A percentile compares a stretch with the other conserved stretches of the same genome.
Evolutionary conservation across 2,888 invertebrate genomes (phyloP).

Genomic region (Eupithecia insigniata): DNA sequence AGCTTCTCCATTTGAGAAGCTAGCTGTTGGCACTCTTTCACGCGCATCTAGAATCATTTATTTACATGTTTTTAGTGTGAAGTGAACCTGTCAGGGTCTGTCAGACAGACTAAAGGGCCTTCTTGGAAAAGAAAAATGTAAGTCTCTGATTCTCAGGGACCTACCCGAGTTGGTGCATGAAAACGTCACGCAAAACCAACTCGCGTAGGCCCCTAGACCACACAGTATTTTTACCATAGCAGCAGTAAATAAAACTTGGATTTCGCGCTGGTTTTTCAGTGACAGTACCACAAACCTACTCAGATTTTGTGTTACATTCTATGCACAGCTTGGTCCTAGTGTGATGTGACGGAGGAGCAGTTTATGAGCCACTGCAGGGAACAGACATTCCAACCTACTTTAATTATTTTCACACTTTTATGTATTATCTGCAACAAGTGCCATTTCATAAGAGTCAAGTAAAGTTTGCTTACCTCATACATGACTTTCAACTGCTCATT

Average conservation of each 20-base stretch:
- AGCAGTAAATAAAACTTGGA: neutral
- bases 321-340: too few species aligned
- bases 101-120: neutral
- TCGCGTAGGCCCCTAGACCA: too few species aligned
- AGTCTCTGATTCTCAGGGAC: neutral
- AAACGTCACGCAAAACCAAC: too few species aligned
- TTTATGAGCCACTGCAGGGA: neutral
- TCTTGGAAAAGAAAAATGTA: neutral
- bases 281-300: too few species aligned
- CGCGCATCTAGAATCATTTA: conserved; percentile 68
- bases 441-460: neutral
- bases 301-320: too few species aligned
- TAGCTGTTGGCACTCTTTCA: conserved; percentile 74
- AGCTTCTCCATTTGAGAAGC: conserved; percentile 70
- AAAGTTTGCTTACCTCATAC: conserved; percentile 67
- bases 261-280: neutral
- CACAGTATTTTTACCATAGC: neutral
- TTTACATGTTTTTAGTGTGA: neutral
- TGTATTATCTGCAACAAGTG: neutral
- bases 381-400: neutral
- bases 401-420: neutral
- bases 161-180: too few species aligned
- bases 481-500: conserved; percentile 74
- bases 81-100: neutral
- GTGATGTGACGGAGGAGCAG: neutral